These are phyloP conservation scores for Montipora capricornis DNA, from an alignment of 64 coral and sea anemone species.

Conservation along the genomic window DNA sequence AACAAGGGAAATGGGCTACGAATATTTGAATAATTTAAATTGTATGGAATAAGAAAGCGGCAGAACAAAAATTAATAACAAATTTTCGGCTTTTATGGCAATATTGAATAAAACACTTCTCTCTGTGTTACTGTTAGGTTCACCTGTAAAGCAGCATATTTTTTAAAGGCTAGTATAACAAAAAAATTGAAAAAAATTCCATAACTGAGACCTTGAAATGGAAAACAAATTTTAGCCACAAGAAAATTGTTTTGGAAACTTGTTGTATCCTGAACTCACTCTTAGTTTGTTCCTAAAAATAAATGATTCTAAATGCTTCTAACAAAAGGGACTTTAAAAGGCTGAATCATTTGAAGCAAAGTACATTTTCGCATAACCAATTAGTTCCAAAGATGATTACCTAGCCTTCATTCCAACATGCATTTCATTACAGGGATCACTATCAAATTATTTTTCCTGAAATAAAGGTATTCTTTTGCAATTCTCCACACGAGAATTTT, in stretches of 20 bases:
- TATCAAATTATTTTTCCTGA: not conserved
- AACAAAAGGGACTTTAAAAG: too few relatives aligned
- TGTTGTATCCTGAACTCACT: not conserved
- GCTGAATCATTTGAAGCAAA: not conserved
- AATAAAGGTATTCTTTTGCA: not conserved
- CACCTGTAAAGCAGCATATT: conserved; percentile 12
- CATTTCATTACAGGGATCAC: not conserved
- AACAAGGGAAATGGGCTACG: too few relatives aligned
- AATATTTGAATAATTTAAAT: too few relatives aligned
- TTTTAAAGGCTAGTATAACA: conserved; percentile 17
- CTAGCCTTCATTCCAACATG: conserved; percentile 29
- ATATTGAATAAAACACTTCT: not conserved
- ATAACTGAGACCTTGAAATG: not conserved
- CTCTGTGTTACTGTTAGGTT: not conserved
- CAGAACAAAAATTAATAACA: too few relatives aligned
- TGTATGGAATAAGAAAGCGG: too few relatives aligned
- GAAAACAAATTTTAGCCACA: not conserved
- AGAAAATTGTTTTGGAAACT: not conserved
- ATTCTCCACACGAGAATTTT: not conserved
- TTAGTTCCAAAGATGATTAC: not conserved
- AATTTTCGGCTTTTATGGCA: not conserved
- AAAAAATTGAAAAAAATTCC: not conserved
- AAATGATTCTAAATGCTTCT: too few relatives aligned
- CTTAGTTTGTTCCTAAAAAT: too few relatives aligned
- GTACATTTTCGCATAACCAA: not conserved